A percentile compares a stretch with the other conserved stretches of the same genome.
Evolutionary conservation across 30 jellyfish, hydroid and myxozoan species (phyloP).

Genomic region (Sanderia malayensis): DNA sequence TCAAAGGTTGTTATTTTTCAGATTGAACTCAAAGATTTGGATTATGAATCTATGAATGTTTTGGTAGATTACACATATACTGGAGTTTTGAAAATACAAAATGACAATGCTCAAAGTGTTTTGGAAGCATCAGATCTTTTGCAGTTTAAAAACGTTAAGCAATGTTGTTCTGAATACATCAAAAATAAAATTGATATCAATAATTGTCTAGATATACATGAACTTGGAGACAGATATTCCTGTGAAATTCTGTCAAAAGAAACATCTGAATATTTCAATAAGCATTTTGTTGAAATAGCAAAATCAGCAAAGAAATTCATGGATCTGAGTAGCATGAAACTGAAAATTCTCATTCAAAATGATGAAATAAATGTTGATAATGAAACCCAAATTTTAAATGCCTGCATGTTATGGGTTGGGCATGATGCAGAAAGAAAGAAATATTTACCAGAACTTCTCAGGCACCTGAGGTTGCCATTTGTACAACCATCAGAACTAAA

Average conservation of each 20-base stretch:
- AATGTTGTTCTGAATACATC: slow-evolving; percentile 61
- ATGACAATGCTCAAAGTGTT: slow-evolving; percentile 63
- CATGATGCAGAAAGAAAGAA: slow-evolving; percentile 26
- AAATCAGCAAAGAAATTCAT: slow-evolving; percentile 36
- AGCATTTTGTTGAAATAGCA: slow-evolving; percentile 36
- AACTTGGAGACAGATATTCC: slow-evolving; percentile 60
- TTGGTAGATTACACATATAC: slow-evolving; percentile 73
- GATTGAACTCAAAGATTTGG: slow-evolving; percentile 74
- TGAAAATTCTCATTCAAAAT: slow-evolving; percentile 35
- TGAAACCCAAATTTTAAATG: slow-evolving; percentile 54
- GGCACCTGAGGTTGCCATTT: slow-evolving; percentile 51
- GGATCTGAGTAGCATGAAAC: slow-evolving; percentile 9
- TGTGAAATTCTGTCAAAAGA: slow-evolving; percentile 13
- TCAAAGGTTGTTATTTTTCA: slow-evolving; percentile 5
- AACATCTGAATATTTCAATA: slow-evolving; percentile 42
- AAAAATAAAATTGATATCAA: slow-evolving; percentile 44
- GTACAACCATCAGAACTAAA: slow-evolving; percentile 55
- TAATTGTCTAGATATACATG: slow-evolving; percentile 70
- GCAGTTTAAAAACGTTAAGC: slow-evolving; percentile 63
- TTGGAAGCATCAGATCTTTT: slow-evolving; percentile 84
- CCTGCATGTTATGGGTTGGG: slow-evolving; percentile 53
- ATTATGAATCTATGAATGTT: slow-evolving; percentile 38
- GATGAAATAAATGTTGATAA: slow-evolving; percentile 36
- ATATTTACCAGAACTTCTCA: slow-evolving; percentile 22
- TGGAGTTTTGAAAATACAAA: slow-evolving; percentile 45